Evolutionary conservation across 2,797 vertebrate genomes (phyloP).

Genomic region (Ptychadena robeensis): DNA sequence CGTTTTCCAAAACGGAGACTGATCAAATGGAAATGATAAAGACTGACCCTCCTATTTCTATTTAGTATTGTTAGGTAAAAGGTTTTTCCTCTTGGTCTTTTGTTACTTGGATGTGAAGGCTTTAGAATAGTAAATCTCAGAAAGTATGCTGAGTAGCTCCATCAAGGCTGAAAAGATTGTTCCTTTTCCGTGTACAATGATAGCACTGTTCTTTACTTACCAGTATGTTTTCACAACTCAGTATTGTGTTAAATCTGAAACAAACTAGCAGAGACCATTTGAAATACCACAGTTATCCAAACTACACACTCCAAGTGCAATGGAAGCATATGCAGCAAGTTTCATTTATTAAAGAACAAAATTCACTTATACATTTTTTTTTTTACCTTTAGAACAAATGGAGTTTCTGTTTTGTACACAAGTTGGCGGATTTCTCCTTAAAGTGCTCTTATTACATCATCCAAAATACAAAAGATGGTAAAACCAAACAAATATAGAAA

Average conservation of each 20-base stretch:
- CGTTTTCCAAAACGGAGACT: too few species aligned
- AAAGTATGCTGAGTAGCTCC: too few species aligned
- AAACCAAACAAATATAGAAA: slow-evolving; percentile 77
- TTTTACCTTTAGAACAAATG: slow-evolving; percentile 62
- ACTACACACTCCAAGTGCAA: slow-evolving; percentile 5
- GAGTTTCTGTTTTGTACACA: slow-evolving; percentile 62
- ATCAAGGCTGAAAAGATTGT: too few species aligned
- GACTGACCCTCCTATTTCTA: too few species aligned
- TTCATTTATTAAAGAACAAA: slow-evolving; percentile 75
- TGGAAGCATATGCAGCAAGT: slow-evolving; percentile 34
- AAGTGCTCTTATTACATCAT: slow-evolving; percentile 88
- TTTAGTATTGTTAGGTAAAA: too few species aligned
- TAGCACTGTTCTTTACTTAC: too few species aligned
- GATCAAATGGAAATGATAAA: too few species aligned
- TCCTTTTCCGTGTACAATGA: too few species aligned
- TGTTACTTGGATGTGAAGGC: too few species aligned
- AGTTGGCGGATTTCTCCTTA: slow-evolving; percentile 77
- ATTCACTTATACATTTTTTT: slow-evolving; percentile 70
- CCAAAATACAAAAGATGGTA: slow-evolving; percentile 75
- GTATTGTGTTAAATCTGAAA: neutral
- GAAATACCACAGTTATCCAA: neutral
- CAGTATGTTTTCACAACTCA: neutral
- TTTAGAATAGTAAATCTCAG: too few species aligned
- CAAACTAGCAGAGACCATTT: neutral
- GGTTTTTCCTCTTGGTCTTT: too few species aligned